These are phyloP conservation scores for Scomber scombrus DNA, from an alignment of 2,113 vertebrate genomes.

Conservation along the genomic window DNA sequence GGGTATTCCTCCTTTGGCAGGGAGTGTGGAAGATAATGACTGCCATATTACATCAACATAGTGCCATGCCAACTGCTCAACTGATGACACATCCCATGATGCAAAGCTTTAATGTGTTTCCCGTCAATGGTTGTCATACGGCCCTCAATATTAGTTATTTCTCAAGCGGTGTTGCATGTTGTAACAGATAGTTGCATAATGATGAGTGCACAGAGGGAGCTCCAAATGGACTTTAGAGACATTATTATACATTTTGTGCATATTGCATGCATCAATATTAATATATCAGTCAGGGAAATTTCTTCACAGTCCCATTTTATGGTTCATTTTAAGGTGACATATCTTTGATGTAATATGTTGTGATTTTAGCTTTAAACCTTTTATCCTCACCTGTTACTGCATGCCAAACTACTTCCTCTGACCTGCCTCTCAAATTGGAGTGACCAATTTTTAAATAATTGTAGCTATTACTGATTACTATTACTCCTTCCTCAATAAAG, in stretches of 20 bases:
- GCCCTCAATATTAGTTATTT: conserved; percentile 51
- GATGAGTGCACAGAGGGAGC: conserved; percentile 26
- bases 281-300: conserved; percentile 34
- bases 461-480: background rate
- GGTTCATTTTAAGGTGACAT: background rate
- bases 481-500: conserved; percentile 3
- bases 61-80: conserved; percentile 72
- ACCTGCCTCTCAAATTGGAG: background rate
- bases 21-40: conserved; percentile 74
- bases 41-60: conserved; percentile 84
- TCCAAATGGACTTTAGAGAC: conserved; percentile 41
- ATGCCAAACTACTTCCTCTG: background rate
- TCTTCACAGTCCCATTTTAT: background rate
- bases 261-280: conserved; percentile 22
- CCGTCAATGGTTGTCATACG: conserved; percentile 70
- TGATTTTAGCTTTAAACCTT: background rate
- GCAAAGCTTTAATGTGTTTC: conserved; percentile 67
- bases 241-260: conserved; percentile 33
- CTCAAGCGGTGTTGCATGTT: conserved; percentile 52
- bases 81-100: conserved; percentile 78
- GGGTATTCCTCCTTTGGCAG: conserved; percentile 79
- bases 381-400: background rate
- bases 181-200: conserved; percentile 49
- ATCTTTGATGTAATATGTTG: background rate
- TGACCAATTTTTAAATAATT: background rate